A percentile compares a stretch with the other conserved stretches of the same genome.
Evolutionary conservation across 2,113 vertebrate genomes (phyloP).

Genomic region (Heliornis fulica): DNA sequence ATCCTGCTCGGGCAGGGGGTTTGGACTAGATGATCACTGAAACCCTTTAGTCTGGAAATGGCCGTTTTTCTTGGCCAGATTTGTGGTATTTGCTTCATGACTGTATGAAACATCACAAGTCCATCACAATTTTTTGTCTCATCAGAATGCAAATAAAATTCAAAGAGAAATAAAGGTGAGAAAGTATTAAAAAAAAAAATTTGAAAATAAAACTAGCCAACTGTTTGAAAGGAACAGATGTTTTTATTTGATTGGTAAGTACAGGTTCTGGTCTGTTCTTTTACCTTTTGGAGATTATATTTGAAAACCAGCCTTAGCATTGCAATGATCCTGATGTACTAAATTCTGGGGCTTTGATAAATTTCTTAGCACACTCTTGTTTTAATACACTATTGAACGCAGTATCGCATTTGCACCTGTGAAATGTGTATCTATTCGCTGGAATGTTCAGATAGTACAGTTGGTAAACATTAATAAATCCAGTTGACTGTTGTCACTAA

Average conservation of each 20-base stretch:
- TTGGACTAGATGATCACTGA: too few species aligned
- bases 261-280: not conserved
- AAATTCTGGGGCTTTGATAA: not conserved
- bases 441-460: not conserved
- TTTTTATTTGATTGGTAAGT: not conserved
- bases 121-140: not conserved
- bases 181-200: not conserved
- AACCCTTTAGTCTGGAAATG: not conserved
- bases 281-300: not conserved
- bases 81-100: not conserved
- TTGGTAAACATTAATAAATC: not conserved
- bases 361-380: not conserved
- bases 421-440: not conserved
- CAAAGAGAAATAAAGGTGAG: not conserved
- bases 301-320: not conserved
- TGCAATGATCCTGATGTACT: not conserved
- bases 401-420: not conserved
- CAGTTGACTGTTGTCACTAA: not conserved
- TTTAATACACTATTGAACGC: not conserved
- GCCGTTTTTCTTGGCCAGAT: not conserved
- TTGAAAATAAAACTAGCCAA: not conserved
- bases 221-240: constrained; percentile 26
- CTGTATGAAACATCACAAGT: not conserved
- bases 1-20: too few species aligned
- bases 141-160: constrained; percentile 19